Conservation (phyloP, 1,140 invertebrate species). For the Tenebrio molitor region DNA sequence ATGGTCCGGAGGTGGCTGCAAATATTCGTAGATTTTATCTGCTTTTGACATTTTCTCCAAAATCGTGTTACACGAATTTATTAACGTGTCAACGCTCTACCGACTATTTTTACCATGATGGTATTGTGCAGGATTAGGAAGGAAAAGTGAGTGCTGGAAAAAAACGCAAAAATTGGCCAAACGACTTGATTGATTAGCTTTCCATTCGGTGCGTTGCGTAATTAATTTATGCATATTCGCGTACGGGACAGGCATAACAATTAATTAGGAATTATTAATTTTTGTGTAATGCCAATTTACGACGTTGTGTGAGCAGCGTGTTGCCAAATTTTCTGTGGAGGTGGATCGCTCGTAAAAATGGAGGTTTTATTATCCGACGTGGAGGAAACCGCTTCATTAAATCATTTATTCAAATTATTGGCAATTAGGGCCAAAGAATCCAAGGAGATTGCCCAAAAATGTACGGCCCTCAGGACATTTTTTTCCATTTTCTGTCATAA, state of each 20-base stretch:
- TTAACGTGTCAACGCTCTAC: too few species aligned
- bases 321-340: conserved; percentile 19
- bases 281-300: conserved; percentile 21
- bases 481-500: too few species aligned
- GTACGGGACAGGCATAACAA: conserved; percentile 4
- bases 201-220: conserved; percentile 16
- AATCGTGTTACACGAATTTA: too few species aligned
- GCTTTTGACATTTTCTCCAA: neutral
- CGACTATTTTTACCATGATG: neutral
- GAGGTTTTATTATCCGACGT: neutral
- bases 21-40: neutral
- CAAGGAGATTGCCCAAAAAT: too few species aligned
- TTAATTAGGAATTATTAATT: conserved; percentile 30
- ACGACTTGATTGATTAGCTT: conserved; percentile 32
- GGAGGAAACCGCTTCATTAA: neutral
- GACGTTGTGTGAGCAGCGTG: conserved; percentile 4
- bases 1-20: neutral
- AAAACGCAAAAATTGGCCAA: conserved; percentile 12
- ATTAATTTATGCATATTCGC: conserved; percentile 38
- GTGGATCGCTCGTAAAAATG: neutral
- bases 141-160: conserved; percentile 27
- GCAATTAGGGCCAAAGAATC: too few species aligned
- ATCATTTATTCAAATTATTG: neutral
- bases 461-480: too few species aligned
- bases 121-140: neutral